A percentile compares a stretch with the other conserved stretches of the same genome.
These are phyloP conservation scores for Gymnocephalus cernua DNA, from an alignment of 2,113 vertebrate species.

Conservation along the genomic window DNA sequence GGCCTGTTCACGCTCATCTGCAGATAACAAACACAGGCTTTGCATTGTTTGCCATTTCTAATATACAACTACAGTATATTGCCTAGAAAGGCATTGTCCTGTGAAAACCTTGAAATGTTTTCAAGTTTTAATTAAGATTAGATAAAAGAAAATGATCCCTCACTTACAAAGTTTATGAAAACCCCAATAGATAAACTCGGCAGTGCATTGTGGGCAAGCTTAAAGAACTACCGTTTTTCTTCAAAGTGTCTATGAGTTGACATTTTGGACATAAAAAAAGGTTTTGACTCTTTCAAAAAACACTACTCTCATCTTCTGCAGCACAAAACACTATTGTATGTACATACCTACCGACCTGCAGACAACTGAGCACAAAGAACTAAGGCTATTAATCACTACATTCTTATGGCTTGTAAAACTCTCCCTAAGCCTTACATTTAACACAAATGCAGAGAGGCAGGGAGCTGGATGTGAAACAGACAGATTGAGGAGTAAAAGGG, in stretches of 20 bases:
- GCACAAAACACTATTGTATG: slow-evolving; percentile 4
- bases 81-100: background rate
- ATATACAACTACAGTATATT: background rate
- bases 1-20: slow-evolving; percentile 64
- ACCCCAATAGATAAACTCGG: background rate
- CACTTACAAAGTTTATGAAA: background rate
- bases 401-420: slow-evolving; percentile 53
- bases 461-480: slow-evolving; percentile 53
- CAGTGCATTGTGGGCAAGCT: background rate
- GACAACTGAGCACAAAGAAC: slow-evolving; percentile 40
- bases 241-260: background rate
- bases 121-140: background rate
- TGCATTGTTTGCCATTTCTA: background rate
- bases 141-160: background rate
- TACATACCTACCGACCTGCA: slow-evolving; percentile 8
- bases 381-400: slow-evolving; percentile 60
- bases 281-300: slow-evolving; percentile 1
- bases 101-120: background rate
- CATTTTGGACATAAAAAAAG: slow-evolving; percentile 11
- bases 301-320: background rate
- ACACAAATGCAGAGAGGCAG: slow-evolving; percentile 27
- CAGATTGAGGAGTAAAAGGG: slow-evolving; percentile 42
- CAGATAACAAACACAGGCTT: slow-evolving; percentile 1
- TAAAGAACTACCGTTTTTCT: background rate
- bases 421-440: slow-evolving; percentile 38